phyloP scores from a whole-genome alignment of 1,140 invertebrate genomes.

The Hyposmocoma kahamanoa region DNA sequence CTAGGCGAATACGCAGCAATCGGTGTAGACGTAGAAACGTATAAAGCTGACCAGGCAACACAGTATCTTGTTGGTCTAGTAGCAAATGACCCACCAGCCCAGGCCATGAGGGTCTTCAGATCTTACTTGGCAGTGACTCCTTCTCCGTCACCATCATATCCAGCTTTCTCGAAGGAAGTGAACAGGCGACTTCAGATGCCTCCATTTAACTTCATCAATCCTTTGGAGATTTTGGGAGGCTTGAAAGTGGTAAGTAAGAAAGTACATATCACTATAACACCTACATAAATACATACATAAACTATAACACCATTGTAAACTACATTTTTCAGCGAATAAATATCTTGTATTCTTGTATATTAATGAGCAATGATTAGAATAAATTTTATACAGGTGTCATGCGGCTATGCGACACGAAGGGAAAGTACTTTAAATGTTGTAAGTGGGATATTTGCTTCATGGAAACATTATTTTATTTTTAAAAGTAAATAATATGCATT shows the following conservation, averaged over 20 bases:
- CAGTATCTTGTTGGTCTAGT: slow-evolving; percentile 85
- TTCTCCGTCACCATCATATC: slow-evolving; percentile 80
- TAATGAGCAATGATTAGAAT: too few species aligned
- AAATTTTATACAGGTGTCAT: too few species aligned
- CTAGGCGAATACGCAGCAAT: slow-evolving; percentile 92
- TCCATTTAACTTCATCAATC: slow-evolving; percentile 91
- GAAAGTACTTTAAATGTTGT: too few species aligned
- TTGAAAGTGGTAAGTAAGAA: slow-evolving; percentile 81
- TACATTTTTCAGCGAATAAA: too few species aligned
- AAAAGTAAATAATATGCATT: too few species aligned
- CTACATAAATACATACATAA: too few species aligned
- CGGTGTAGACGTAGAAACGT: slow-evolving; percentile 92
- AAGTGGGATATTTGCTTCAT: too few species aligned
- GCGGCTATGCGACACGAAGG: too few species aligned
- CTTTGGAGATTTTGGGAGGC: slow-evolving; percentile 79
- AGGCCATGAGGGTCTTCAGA: slow-evolving; percentile 76
- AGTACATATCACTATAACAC: too few species aligned
- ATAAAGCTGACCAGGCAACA: slow-evolving; percentile 82
- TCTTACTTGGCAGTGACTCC: slow-evolving; percentile 85
- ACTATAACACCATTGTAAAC: too few species aligned
- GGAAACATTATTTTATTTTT: too few species aligned
- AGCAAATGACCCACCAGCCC: slow-evolving; percentile 73
- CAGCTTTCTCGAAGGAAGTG: slow-evolving; percentile 84
- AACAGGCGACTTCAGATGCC: slow-evolving; percentile 85
- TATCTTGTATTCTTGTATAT: too few species aligned